Evolutionary conservation across 2,113 vertebrate species (phyloP).

Genomic region (Leucosticte australis): DNA sequence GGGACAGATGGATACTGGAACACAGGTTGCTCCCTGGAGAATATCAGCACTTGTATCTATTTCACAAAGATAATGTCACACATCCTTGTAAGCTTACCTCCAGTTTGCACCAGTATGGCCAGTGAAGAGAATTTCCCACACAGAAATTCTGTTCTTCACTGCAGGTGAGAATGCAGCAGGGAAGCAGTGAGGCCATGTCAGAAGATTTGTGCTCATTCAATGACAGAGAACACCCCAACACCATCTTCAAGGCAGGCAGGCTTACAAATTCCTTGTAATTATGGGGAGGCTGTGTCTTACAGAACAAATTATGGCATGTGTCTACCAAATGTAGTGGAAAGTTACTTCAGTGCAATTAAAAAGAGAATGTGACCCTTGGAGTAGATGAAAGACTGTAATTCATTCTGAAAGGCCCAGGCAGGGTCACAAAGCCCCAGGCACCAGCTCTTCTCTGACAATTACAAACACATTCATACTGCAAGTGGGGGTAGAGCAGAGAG

Average conservation of each 20-base stretch:
- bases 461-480: neutral
- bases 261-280: neutral
- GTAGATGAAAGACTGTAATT: neutral
- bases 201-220: neutral
- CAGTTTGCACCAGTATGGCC: neutral
- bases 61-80: neutral
- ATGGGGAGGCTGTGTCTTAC: neutral
- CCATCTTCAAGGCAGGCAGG: neutral
- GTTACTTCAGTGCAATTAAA: slow-evolving; percentile 7
- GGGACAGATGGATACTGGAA: neutral
- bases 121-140: neutral
- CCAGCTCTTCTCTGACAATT: neutral
- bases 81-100: neutral
- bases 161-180: neutral
- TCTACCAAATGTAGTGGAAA: neutral
- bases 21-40: neutral
- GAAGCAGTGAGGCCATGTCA: neutral
- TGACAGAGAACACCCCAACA: neutral
- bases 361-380: neutral
- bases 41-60: neutral
- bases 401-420: neutral
- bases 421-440: slow-evolving; percentile 4
- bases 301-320: neutral
- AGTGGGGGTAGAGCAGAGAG: neutral
- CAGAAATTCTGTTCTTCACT: neutral